Evolutionary conservation across 2,888 invertebrate genomes (phyloP), one percentile per base, ranked within the genome.

Genomic region (Cinara cedri): DNA sequence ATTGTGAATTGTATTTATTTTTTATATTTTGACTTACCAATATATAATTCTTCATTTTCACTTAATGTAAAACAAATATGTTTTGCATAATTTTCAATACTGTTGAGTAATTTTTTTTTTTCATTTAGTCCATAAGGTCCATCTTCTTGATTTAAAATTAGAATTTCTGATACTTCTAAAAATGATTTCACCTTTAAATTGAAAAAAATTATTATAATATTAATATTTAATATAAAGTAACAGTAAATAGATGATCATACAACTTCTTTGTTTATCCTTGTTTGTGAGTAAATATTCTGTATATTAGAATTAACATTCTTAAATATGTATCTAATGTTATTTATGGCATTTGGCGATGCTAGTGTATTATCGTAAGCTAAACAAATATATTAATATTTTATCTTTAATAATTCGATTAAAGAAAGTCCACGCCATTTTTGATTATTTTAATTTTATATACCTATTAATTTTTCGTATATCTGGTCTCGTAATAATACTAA

Each of bases 41-140:
- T 68, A 60, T 78, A 78, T 34, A 68, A n/a, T 70, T 78, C 76
- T 60, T 78, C 55, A 26, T 49, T 46, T 34, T 78, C 76, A 16
- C 34, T 16, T n/a, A 78, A 57, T 60, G 57, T 49, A 14, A 78
- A 42, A 21, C 76, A 78, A n/a, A 78, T 10, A 1, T 42, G 68
- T 11, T 57, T 66, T 9, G 68, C 68, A 49, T 78, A 78, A 34
- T 68, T 68, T 55, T 68, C 49, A 34, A 78, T 21, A 49, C 16
- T 78, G 3, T 68, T 60, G 1, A 78, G 26, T 13, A 78, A 49
- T 46, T 57, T 78, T 70, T 78, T 78, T 3, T 70, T 78, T 68
- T 78, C 76, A 6, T 49, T 57, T 19, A 68, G 34, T 14, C 57
- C 68, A n/a, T 57, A 6, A 3, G 49, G 19, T 19, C 24, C 68